phyloP scores from a whole-genome alignment of 1,140 invertebrate species.

The Homalodisca vitripennis region DNA sequence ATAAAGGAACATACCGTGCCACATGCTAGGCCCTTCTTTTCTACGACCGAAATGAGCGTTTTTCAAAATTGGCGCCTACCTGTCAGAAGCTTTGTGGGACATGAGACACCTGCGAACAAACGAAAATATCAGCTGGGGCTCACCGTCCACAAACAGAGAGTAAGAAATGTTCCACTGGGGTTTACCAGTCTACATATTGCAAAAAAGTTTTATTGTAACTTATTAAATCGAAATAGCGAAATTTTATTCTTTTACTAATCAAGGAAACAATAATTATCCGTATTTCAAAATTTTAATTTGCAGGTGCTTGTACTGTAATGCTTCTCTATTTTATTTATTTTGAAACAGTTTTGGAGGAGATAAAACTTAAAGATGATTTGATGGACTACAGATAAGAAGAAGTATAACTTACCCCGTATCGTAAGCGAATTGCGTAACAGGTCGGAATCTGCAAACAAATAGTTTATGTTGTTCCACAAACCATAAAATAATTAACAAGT shows the following conservation, averaged over 20 bases:
- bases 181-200: too few species aligned
- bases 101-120: conserved; percentile 46
- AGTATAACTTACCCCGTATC: conserved; percentile 13
- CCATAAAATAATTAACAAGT: conserved; percentile 3
- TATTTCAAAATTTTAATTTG: too few species aligned
- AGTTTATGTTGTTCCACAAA: conserved; percentile 26
- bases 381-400: conserved; percentile 6
- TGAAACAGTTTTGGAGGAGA: neutral
- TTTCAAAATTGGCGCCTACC: conserved; percentile 40
- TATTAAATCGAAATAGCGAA: too few species aligned
- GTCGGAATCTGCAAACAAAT: conserved; percentile 15
- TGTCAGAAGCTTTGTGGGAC: conserved; percentile 44
- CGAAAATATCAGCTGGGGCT: conserved; percentile 37
- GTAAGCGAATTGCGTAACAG: conserved; percentile 12
- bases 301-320: too few species aligned
- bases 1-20: too few species aligned
- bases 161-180: too few species aligned
- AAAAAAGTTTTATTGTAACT: too few species aligned
- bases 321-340: neutral
- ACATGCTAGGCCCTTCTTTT: neutral
- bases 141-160: too few species aligned
- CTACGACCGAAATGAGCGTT: neutral
- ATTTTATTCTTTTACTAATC: too few species aligned
- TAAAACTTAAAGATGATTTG: neutral
- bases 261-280: too few species aligned